phyloP scores from a whole-genome alignment of 2,113 vertebrate species.

The Menura novaehollandiae region DNA sequence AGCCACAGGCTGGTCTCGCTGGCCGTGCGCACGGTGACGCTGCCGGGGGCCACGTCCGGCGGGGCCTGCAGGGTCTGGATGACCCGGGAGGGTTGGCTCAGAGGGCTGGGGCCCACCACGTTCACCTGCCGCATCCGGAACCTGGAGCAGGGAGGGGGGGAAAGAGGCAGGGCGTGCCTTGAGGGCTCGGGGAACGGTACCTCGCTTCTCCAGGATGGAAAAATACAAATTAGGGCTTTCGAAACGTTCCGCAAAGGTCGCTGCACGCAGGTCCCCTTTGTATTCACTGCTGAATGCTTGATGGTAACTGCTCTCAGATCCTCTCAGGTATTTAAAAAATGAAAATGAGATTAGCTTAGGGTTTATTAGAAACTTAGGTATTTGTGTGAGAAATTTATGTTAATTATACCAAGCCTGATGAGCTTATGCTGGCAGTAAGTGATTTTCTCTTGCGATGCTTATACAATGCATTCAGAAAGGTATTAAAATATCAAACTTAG shows the following conservation, averaged over 20 bases:
- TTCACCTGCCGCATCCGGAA: slow-evolving; percentile 92
- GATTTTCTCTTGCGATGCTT: slow-evolving; percentile 35
- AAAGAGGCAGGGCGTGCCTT: fast-evolving
- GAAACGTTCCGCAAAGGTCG: not conserved
- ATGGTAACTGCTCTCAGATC: not conserved
- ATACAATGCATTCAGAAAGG: slow-evolving; percentile 49
- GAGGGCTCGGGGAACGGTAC: fast-evolving
- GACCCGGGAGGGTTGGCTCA: slow-evolving; percentile 84
- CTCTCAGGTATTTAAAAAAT: not conserved
- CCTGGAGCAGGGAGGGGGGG: slow-evolving; percentile 59
- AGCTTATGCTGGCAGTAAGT: slow-evolving; percentile 55
- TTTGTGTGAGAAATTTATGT: slow-evolving; percentile 55
- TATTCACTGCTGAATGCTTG: not conserved
- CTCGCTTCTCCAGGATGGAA: not conserved
- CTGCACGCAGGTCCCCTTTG: not conserved
- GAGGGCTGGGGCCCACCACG: slow-evolving; percentile 83
- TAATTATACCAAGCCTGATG: slow-evolving; percentile 56
- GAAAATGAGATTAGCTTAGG: slow-evolving; percentile 27
- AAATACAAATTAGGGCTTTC: not conserved
- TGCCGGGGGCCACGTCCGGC: slow-evolving; percentile 83
- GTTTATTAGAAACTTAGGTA: slow-evolving; percentile 54
- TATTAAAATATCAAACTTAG: slow-evolving; percentile 47
- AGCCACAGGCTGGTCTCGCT: slow-evolving; percentile 90
- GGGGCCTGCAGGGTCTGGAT: slow-evolving; percentile 93
- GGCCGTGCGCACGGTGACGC: slow-evolving; percentile 82